Evolutionary conservation across 2,797 vertebrate genomes (phyloP).

Genomic region (Argyrosomus regius): DNA sequence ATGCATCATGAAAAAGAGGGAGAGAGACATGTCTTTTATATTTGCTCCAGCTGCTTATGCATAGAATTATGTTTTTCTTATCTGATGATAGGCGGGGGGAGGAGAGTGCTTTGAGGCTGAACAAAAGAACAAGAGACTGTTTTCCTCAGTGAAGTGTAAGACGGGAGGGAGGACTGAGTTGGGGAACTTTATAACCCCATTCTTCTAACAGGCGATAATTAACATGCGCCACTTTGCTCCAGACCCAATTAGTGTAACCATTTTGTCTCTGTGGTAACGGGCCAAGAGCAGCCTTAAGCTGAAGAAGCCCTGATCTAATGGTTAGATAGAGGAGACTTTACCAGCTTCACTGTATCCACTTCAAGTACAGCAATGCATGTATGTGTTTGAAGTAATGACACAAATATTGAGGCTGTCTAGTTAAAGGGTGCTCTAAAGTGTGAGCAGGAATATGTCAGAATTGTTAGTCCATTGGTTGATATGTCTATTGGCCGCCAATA

Average conservation of each 20-base stretch:
- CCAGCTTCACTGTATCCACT: background rate
- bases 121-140: constrained; percentile 51
- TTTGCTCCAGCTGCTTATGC: constrained; percentile 23
- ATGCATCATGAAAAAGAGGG: constrained; percentile 10
- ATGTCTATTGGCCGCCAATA: background rate
- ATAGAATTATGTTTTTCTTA: constrained; percentile 46
- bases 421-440: background rate
- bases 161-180: constrained; percentile 35
- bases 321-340: constrained; percentile 7
- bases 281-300: constrained; percentile 36
- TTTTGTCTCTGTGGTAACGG: constrained; percentile 32
- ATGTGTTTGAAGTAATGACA: background rate
- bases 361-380: background rate
- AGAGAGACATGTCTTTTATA: constrained; percentile 24
- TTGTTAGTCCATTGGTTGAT: background rate
- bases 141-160: constrained; percentile 54
- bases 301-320: constrained; percentile 18
- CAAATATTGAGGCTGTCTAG: background rate
- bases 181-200: constrained; percentile 37
- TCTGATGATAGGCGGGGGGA: constrained; percentile 36
- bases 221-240: constrained; percentile 47
- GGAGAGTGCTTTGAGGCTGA: constrained; percentile 47
- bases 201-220: constrained; percentile 60
- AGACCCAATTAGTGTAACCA: constrained; percentile 50
- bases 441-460: background rate